These are phyloP conservation scores for Semibalanus balanoides DNA, from an alignment of 1,140 invertebrate species.

Conservation along the genomic window DNA sequence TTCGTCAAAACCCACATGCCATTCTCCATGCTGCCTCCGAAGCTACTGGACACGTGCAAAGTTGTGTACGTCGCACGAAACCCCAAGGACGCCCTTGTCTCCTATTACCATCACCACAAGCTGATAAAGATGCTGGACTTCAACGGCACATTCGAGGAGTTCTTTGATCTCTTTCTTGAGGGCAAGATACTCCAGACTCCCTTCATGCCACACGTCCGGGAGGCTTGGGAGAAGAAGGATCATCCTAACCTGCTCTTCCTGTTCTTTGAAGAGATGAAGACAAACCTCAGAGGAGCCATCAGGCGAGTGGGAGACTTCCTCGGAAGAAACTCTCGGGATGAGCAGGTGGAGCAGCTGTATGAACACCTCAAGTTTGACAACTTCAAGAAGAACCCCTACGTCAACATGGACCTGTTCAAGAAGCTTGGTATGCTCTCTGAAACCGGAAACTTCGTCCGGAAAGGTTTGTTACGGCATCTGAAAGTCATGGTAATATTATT, in stretches of 20 bases:
- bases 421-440: not conserved
- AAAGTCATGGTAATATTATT: too few species aligned
- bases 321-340: not conserved
- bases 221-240: conserved; percentile 11
- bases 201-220: conserved; percentile 10
- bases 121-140: conserved; percentile 16
- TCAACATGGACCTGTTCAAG: not conserved
- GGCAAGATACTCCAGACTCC: conserved; percentile 12
- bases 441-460: not conserved
- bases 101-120: conserved; percentile 34
- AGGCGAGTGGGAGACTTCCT: conserved; percentile 11
- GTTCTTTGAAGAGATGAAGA: conserved; percentile 16
- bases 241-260: conserved; percentile 13
- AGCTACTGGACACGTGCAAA: conserved; percentile 32
- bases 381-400: not conserved
- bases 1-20: conserved; percentile 35
- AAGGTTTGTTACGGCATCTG: too few species aligned
- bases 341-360: conserved; percentile 6
- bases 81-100: conserved; percentile 86
- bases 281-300: conserved; percentile 8
- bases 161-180: conserved; percentile 18
- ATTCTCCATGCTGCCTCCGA: conserved; percentile 26
- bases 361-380: conserved; percentile 2
- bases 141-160: conserved; percentile 16
- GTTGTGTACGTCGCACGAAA: conserved; percentile 81